Conservation (phyloP, 1,140 invertebrate species). For the Aphidius ervi region DNA sequence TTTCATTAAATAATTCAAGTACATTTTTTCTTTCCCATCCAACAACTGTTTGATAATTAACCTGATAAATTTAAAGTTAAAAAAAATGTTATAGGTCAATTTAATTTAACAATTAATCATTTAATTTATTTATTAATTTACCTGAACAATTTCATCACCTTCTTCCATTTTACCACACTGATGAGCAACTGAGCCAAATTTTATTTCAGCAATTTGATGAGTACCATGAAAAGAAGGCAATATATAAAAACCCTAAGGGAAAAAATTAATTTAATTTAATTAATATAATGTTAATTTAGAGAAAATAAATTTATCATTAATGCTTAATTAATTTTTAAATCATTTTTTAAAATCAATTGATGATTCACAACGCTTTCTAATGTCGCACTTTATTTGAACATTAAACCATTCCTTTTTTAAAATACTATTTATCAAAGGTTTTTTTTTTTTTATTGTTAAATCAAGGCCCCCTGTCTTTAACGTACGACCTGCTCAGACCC, state of each 20-base stretch:
- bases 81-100: not conserved
- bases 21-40: slow-evolving; percentile 83
- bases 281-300: too few relatives aligned
- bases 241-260: slow-evolving; percentile 76
- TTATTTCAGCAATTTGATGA: slow-evolving; percentile 82
- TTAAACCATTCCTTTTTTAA: too few relatives aligned
- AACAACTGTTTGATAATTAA: slow-evolving; percentile 89
- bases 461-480: too few relatives aligned
- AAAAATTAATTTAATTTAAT: not conserved
- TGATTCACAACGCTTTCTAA: too few relatives aligned
- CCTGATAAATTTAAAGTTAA: slow-evolving; percentile 45
- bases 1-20: slow-evolving; percentile 71
- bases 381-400: too few relatives aligned
- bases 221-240: slow-evolving; percentile 80
- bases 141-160: slow-evolving; percentile 90
- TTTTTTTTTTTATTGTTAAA: too few relatives aligned
- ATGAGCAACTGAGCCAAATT: slow-evolving; percentile 79
- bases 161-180: slow-evolving; percentile 85
- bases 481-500: too few relatives aligned
- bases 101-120: not conserved
- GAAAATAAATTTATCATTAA: too few relatives aligned
- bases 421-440: too few relatives aligned
- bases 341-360: too few relatives aligned
- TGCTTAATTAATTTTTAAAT: too few relatives aligned
- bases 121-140: slow-evolving; percentile 36